Evolutionary conservation across 2,113 vertebrate species (phyloP), one percentile per base, ranked within the genome.

Genomic region (Mesoclemmys tuberculata): DNA sequence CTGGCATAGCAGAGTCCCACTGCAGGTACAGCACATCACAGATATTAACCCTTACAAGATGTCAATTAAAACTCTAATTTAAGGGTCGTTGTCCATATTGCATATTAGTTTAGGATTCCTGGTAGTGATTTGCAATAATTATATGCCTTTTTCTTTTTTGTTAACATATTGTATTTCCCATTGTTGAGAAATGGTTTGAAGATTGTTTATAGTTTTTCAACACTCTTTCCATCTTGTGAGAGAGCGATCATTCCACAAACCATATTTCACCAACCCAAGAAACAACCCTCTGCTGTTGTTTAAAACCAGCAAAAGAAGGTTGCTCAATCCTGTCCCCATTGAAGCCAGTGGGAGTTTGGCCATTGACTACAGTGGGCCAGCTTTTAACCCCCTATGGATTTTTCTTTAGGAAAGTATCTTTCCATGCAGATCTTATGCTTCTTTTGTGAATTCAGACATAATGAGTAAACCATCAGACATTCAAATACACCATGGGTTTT

Each of bases 381-480:
- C 68, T 56, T 89, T 26, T 86, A 18, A 78, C n/a, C 35, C 77
- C 75, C 61, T n/a, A 0, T 0, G 12, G 51, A 82, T 61, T 27
- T 88, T 56, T 56, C 11, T 95, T 92, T 86, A 49, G 71, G 1
- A 49, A 46, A 8, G 82, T 90, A n/a, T 80, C 27, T 79, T 89
- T 55, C 54, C 80, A 10, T 1, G 2, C 71, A 75, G 31, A 41
- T 85, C 31, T 88, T 68, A 89, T 75, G 86, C 84, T 48, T 44
- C 49, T 85, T 0, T 77, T 0, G 0, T 84, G 85, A 26, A 82
- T 95, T 92, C 82, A 80, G 89, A 78, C 84, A n/a, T 85, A 51
- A 92, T 84, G 68, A 95, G 19, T 5, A 82, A 91, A 58, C 10
- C 44, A 68, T 1, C 85, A 8, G 54, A 55, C 91, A 95, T 94